phyloP scores from a whole-genome alignment of 2,888 invertebrate species.

The Microplitis manilae region DNA sequence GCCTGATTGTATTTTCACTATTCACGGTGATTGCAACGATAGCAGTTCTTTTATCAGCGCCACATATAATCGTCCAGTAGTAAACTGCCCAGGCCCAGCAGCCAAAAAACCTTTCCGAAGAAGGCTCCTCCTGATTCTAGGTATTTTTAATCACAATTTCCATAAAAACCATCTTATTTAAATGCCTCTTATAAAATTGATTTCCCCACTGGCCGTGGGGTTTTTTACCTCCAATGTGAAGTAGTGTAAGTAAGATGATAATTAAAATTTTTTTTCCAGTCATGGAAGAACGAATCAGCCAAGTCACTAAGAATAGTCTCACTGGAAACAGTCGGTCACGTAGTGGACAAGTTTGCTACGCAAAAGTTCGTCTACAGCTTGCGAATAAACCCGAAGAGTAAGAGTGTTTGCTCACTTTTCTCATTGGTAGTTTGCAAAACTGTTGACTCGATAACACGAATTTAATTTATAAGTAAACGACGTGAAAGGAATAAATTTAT shows the following conservation, averaged over 20 bases:
- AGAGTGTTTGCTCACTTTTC: not conserved
- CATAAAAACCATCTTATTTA: not conserved
- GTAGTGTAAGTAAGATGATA: not conserved
- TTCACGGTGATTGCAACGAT: conserved; percentile 95
- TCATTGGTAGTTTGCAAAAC: not conserved
- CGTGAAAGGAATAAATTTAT: conserved; percentile 16
- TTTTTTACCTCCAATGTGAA: not conserved
- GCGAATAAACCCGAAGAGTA: not conserved
- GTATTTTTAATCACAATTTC: conserved; percentile 39
- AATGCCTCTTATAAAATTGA: not conserved
- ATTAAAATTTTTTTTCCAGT: not conserved
- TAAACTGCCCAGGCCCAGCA: conserved; percentile 65
- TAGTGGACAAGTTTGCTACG: not conserved
- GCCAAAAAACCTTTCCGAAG: conserved; percentile 60
- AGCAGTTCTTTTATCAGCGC: conserved; percentile 91
- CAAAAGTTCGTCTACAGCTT: not conserved
- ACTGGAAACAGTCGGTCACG: not conserved
- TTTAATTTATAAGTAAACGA: conserved; percentile 12
- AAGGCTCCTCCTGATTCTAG: conserved; percentile 54
- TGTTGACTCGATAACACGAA: conserved; percentile 30
- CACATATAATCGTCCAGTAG: conserved; percentile 96
- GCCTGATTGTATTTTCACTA: conserved; percentile 94
- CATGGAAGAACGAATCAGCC: conserved; percentile 11
- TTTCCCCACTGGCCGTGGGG: not conserved
- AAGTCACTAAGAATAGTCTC: not conserved